These are phyloP conservation scores for Buathra laborator DNA, from an alignment of 2,888 invertebrate species.

Conservation along the genomic window DNA sequence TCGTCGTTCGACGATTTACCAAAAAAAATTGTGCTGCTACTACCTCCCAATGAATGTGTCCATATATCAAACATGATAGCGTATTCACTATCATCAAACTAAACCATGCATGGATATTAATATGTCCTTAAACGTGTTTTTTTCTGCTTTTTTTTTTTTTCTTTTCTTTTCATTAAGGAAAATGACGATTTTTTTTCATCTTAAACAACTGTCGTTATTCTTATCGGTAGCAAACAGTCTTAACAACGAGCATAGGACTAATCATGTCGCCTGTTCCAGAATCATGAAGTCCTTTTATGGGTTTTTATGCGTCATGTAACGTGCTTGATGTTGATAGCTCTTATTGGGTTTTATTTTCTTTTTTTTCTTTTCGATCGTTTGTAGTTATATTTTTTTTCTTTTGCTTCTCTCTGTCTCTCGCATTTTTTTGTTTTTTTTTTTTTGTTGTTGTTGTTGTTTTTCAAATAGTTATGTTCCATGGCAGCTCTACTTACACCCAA, in stretches of 20 bases:
- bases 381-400: conserved; percentile 74
- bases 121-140: conserved; percentile 82
- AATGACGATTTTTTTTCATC: conserved; percentile 70
- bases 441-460: conserved; percentile 4
- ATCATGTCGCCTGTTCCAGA: conserved; percentile 82
- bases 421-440: conserved; percentile 28
- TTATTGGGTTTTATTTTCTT: conserved; percentile 76
- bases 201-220: conserved; percentile 81
- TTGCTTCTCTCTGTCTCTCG: conserved; percentile 34
- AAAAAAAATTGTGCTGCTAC: conserved; percentile 78
- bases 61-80: conserved; percentile 82
- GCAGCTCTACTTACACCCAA: conserved; percentile 45
- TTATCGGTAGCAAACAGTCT: conserved; percentile 84
- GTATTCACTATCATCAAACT: conserved; percentile 80
- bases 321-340: conserved; percentile 69
- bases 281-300: conserved; percentile 82
- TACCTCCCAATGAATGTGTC: conserved; percentile 84
- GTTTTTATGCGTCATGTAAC: conserved; percentile 83
- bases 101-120: conserved; percentile 85
- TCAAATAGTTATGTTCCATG: conserved; percentile 56
- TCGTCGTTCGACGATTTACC: conserved; percentile 1
- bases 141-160: conserved; percentile 63
- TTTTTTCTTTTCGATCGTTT: conserved; percentile 78
- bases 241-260: conserved; percentile 84
- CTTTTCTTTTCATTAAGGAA: conserved; percentile 69